Conservation (phyloP, 2,797 vertebrate species). For the Sylvia borin region DNA sequence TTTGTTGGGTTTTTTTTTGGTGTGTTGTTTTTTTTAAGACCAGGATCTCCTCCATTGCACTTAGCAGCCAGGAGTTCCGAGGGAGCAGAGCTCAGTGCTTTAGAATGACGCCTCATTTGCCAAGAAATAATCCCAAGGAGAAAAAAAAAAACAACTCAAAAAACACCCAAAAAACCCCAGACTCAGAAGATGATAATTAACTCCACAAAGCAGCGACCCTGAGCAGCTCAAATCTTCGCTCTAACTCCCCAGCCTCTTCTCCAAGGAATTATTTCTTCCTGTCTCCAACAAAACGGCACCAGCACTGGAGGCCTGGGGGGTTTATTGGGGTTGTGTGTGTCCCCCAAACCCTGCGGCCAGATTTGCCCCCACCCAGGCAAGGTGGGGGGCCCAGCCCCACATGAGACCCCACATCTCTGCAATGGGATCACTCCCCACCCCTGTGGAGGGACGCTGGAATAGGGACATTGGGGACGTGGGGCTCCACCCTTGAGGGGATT, state of each 20-base stretch:
- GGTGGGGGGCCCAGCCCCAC: background rate
- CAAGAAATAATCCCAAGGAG: slow-evolving; percentile 52
- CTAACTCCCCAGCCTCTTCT: background rate
- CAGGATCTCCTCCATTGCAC: slow-evolving; percentile 29
- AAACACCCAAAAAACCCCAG: background rate
- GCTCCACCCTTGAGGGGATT: background rate
- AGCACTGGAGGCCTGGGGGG: background rate
- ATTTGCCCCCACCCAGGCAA: background rate
- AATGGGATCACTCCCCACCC: background rate
- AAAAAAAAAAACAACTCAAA: background rate
- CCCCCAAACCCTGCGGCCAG: background rate
- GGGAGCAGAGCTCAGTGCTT: slow-evolving; percentile 33
- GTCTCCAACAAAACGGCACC: background rate
- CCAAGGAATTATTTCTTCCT: slow-evolving; percentile 18
- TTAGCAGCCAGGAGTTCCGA: slow-evolving; percentile 54
- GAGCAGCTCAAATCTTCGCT: background rate
- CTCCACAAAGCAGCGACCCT: slow-evolving; percentile 25
- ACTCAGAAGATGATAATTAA: slow-evolving; percentile 57
- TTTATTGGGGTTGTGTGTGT: background rate
- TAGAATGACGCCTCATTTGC: background rate
- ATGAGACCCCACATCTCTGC: background rate
- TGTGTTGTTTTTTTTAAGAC: background rate
- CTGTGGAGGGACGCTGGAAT: accelerated
- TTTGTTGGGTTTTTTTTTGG: background rate
- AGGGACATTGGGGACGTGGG: accelerated